A percentile compares a stretch with the other conserved stretches of the same genome.
These are phyloP conservation scores for Ferrisia virgata DNA, from an alignment of 2,888 invertebrate genomes.

Conservation along the genomic window DNA sequence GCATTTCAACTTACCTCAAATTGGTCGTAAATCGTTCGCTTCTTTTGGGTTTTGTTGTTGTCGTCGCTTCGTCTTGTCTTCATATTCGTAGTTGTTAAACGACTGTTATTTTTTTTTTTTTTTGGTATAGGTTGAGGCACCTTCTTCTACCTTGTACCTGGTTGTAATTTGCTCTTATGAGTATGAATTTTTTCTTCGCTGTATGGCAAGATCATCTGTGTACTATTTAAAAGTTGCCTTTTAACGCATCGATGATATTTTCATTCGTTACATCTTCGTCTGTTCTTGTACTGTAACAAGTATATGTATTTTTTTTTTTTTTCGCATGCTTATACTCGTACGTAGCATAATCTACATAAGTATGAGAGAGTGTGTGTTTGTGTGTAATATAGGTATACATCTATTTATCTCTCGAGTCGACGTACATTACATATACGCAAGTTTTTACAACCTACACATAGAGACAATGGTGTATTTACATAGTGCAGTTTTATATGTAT, in stretches of 20 bases:
- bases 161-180: neutral
- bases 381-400: neutral
- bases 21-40: conserved; percentile 8
- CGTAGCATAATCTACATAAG: too few species aligned
- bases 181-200: neutral
- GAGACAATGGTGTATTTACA: conserved; percentile 16
- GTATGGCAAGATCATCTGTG: too few species aligned
- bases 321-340: too few species aligned
- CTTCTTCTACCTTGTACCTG: too few species aligned
- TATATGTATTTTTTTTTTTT: too few species aligned
- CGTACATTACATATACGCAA: neutral
- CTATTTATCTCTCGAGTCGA: neutral
- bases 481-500: neutral
- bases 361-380: neutral
- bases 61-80: too few species aligned
- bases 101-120: neutral
- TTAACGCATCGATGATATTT: too few species aligned
- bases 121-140: too few species aligned
- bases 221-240: too few species aligned
- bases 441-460: neutral
- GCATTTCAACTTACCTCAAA: conserved; percentile 1
- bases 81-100: too few species aligned
- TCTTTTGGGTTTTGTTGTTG: neutral
- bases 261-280: too few species aligned
- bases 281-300: too few species aligned